phyloP scores from a whole-genome alignment of 2,888 invertebrate genomes.

The Euzophera pinguis region DNA sequence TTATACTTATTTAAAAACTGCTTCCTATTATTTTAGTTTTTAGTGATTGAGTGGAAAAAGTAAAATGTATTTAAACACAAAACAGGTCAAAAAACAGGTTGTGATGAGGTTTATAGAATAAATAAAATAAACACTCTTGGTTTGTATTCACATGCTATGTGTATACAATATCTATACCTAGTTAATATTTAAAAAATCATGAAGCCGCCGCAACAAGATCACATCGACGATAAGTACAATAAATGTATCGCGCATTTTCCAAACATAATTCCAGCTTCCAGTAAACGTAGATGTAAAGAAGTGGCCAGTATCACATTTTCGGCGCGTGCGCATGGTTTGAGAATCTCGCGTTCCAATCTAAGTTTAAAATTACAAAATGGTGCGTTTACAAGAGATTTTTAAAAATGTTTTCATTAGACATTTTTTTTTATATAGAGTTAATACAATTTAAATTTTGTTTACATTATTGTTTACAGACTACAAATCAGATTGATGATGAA shows the following conservation, averaged over 20 bases:
- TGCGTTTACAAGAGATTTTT: slow-evolving; percentile 37
- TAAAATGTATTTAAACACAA: too few species aligned
- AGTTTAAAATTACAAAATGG: slow-evolving; percentile 47
- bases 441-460: slow-evolving; percentile 15
- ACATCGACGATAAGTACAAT: slow-evolving; percentile 24
- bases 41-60: too few species aligned
- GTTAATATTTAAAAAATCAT: too few species aligned
- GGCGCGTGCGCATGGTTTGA: slow-evolving; percentile 46
- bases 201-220: slow-evolving; percentile 31
- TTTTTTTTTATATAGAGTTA: too few species aligned
- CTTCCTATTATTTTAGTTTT: too few species aligned
- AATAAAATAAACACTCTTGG: too few species aligned
- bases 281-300: slow-evolving; percentile 41
- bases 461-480: slow-evolving; percentile 49
- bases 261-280: slow-evolving; percentile 20
- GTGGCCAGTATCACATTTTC: slow-evolving; percentile 34
- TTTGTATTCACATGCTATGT: too few species aligned
- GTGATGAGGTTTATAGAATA: too few species aligned
- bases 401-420: background rate
- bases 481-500: slow-evolving; percentile 66
- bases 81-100: too few species aligned
- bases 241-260: slow-evolving; percentile 15
- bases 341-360: slow-evolving; percentile 32
- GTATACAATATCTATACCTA: too few species aligned
- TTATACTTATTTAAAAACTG: too few species aligned